Base-by-base conservation (phyloP, 2,113 vertebrate genomes). In the Noturus placidus region DNA sequence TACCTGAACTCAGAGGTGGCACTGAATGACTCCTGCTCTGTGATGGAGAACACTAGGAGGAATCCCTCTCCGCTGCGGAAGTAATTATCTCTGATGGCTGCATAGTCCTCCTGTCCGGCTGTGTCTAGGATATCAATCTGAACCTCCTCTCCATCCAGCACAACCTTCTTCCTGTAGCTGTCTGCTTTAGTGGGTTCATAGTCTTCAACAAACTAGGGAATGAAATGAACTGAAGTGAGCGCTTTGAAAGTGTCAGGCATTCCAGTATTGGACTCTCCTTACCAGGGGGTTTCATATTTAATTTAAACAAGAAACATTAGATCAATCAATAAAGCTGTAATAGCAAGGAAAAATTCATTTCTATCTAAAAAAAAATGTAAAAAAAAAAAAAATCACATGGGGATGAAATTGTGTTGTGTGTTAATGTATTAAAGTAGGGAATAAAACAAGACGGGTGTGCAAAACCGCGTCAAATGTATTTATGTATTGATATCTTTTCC, bases 101-200 rank as follows among this genome's bases (percentile, higher is more conserved):
- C 98, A 17, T 99, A 99, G 94, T 99, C 98, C 94, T 99, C 98
- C 91, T 99, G 98, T 0, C 95, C 95, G 0, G 95, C 95, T 35
- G 95, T 95, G 92, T 96, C 95, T 92, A 96, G 91, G 83, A 99
- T 99, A 87, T 99, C 98, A 72, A 99, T 99, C 93, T 99, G 98
- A 4, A 98, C 97, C 90, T 99, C 98, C 89, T 99, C 98, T 25
- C 98, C 98, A 59, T 99, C 98, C 70, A 99, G 94, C 25, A 99
- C 98, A 88, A 99, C 98, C 91, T 99, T 99, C 95, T 99, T 99
- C 89, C 98, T 96, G 94, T 99, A 99, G 92, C 98, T 99, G 96
- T 99, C 98, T 7, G 98, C 98, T 92, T 99, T 99, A 38, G 98
- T 99, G 87, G 98, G 98, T 92, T 99, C 98, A 85, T 99, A 99